Evolutionary conservation across 2,888 invertebrate genomes (phyloP), one percentile per base, ranked within the genome.

Genomic region (Margaritifera margaritifera): DNA sequence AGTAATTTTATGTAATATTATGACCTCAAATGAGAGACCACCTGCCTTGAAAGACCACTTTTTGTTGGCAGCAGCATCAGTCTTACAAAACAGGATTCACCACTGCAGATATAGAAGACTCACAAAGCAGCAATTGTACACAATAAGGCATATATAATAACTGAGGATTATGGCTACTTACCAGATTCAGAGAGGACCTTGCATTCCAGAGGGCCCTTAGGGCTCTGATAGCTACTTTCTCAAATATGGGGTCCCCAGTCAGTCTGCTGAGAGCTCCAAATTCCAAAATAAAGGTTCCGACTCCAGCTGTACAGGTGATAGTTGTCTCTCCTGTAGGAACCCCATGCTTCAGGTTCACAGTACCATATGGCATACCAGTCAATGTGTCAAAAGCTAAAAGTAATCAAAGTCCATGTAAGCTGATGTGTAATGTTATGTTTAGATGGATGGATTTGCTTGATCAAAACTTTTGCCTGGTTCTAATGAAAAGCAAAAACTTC

Each of bases 281-380:
- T 90, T 99, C 99, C 22, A 99, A 92, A 55, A 99, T 93, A 89
- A 96, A 99, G 4, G 99, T 99, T 1, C 98, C 98, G 56, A 99
- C 96, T 1, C 99, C 98, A 20, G 99, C 99, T 0, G 99, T 98
- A 88, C 99, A 99, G 0, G 99, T 99, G 0, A 99, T 93, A 54
- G 96, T 94, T 0, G 99, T 99, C 91, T 99, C 99, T 15, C 95
- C 96, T 52, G 93, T 92, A 0, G 99, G 99, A 1, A 99, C 96
- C 20, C 99, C 99, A 86, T 95, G 92, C 65, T 94, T 92, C 53
- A 99, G 91, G 89, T 97, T 97, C 0, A 97, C 97, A 0, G 99
- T 99, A 11, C 99, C 99, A 91, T 97, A 99, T 0, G 99, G 98
- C 98, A 98, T 98, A 2, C 98, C 97, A 57, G 91, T 91, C 4